Evolutionary conservation across 2,113 vertebrate species (phyloP), one percentile per base, ranked within the genome.

Genomic region (Cichladusa arquata): DNA sequence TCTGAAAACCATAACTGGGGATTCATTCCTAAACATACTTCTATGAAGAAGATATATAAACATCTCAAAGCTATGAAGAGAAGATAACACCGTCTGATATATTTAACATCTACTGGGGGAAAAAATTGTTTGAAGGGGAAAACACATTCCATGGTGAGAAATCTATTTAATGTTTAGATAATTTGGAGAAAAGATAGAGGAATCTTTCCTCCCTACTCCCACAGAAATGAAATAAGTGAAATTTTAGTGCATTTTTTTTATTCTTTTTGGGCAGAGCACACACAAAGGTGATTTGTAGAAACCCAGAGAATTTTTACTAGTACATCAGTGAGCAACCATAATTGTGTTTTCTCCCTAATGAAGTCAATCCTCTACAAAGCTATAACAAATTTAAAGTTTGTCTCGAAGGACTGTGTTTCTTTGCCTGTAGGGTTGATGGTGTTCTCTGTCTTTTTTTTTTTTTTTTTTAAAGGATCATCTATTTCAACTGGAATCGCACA

Each of bases 401-500:
- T 74, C 44, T 78, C 22, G 47, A 44, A 86, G 58, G 58, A 19
- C 3, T 34, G 19, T 62, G 17, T 51, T 87, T 61, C 14, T 77
- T 64, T 86, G 38, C 45, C 60, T 93, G 23, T 47, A 51, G 44
- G 19, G 40, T 92, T 93, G 42, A 85, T 6, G 8, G 54, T 83
- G 31, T 16, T 88, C 83, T 96, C 83, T 97, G n/a, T 96, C 9
- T 8, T 24, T 50, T 64, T 57, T 71, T 95, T 76, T 91, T 58
- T 90, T 76, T 91, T 58, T 90, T 93, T 93, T 85, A 47, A 96
- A 99, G 99, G 98, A 98, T 77, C 98, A 96, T 51, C 91, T 97
- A 65, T 99, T 99, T 97, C 95, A 97, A 60, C 96, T 99, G 96
- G 98, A 99, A 92, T 96, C 95, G 2, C 98, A 99, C 84, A 98